Evolutionary conservation across 2,113 vertebrate species (phyloP).

Genomic region (Oenanthe oenanthe): DNA sequence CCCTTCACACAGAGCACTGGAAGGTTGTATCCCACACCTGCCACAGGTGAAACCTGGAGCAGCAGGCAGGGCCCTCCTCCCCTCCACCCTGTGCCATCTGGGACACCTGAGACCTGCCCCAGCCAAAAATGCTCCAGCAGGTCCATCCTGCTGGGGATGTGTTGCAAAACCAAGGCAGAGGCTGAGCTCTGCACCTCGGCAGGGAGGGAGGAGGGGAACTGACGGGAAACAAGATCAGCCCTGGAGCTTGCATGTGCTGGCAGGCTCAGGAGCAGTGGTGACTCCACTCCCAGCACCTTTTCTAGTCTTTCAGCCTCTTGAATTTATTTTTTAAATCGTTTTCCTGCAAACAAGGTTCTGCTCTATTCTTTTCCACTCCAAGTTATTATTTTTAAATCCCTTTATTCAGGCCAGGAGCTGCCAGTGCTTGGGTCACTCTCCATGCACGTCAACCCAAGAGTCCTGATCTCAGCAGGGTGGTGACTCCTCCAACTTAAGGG

Average conservation of each 20-base stretch:
- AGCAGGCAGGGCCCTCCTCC: not conserved
- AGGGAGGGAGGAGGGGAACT: not conserved
- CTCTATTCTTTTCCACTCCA: not conserved
- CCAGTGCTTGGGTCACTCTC: not conserved
- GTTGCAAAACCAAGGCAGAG: conserved; percentile 42
- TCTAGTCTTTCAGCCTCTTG: not conserved
- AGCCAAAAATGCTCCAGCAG: conserved; percentile 23
- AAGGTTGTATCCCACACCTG: fast-evolving
- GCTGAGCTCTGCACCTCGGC: not conserved
- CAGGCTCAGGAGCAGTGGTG: not conserved
- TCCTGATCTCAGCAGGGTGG: not conserved
- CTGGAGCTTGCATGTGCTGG: not conserved
- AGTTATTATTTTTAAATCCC: not conserved
- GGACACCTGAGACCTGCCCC: not conserved
- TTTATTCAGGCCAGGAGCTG: not conserved
- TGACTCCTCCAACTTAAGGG: not conserved
- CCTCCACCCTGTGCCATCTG: not conserved
- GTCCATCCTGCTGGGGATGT: not conserved
- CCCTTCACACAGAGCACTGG: fast-evolving
- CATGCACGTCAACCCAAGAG: fast-evolving
- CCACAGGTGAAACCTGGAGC: not conserved
- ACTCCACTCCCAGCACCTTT: not conserved
- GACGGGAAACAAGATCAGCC: not conserved
- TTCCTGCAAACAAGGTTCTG: not conserved
- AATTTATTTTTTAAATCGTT: not conserved